Conservation (phyloP, 2,888 invertebrate genomes). For the Leptinotarsa haldemani region DNA sequence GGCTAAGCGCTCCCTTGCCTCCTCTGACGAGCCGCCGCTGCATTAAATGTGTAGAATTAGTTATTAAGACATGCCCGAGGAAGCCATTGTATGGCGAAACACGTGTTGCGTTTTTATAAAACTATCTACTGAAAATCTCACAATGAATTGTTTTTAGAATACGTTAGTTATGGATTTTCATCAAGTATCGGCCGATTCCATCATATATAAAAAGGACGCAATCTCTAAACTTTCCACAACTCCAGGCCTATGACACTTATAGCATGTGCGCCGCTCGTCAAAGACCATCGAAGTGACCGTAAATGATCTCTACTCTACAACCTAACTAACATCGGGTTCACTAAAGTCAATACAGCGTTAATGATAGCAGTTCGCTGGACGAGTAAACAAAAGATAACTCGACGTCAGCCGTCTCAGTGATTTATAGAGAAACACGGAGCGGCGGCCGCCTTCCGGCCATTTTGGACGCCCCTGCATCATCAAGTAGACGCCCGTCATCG, state of each 20-base stretch:
- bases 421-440: neutral
- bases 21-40: no score
- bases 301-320: slow-evolving; percentile 1
- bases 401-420: slow-evolving; percentile 10
- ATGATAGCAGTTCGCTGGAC: slow-evolving; percentile 7
- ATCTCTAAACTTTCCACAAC: neutral
- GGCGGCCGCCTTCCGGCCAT: slow-evolving; percentile 1
- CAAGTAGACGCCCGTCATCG: slow-evolving; percentile 22
- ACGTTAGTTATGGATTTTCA: no score
- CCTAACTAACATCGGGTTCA: slow-evolving; percentile 6
- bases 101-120: no score
- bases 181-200: no score
- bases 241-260: neutral
- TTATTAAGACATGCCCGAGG: no score
- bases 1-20: no score
- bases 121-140: no score
- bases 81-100: no score
- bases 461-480: slow-evolving; percentile 6
- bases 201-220: neutral
- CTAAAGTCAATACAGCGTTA: slow-evolving; percentile 22
- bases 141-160: no score
- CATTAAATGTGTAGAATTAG: no score
- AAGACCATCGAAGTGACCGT: neutral
- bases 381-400: slow-evolving; percentile 20
- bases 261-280: neutral